Base-by-base conservation (phyloP, 2,888 invertebrate species). In the Chrysolina americana region DNA sequence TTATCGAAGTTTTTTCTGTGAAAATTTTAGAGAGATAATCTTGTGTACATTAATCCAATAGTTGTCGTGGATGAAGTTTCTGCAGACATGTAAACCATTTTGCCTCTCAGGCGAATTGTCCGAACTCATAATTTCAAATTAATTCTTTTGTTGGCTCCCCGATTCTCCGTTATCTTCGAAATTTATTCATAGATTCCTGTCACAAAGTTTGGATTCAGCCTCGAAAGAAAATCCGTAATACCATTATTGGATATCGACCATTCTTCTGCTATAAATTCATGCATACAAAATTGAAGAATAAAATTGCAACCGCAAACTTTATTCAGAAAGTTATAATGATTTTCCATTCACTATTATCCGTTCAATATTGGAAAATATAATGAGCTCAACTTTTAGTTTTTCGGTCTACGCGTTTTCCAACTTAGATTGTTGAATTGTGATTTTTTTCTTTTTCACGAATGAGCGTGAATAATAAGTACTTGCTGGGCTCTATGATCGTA, bases 231-330 rank as follows among this genome's bases (percentile, higher is more conserved):
- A 64, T 64, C 44, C 65, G n/a, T 21, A 47, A 48, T 48, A 47
- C 28, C 65, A 28, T 65, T 65, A 65, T 65, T 65, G 65, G 47
- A 65, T 65, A 65, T 48, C 48, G 48, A 23, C 65, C 48, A 47
- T 23, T 28, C 21, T 28, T 21, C 10, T 19, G 48, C 48, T 36
- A 23, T 10, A 47, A 23, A 48, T 65, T 65, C 65, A 65, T 65
- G 47, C 44, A 44, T n/a, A 23, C 48, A 48, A 47, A 66, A 50
- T 65, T 23, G 65, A n/a, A 48, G 17, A 41, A 65, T 65, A 44
- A 64, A 65, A 65, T 50, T 66, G 66, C 48, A 66, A 53, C 66
- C 17, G 21, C 50, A 66, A 66, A 23, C 48, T 66, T 66, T 10
- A 44, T 28, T 11, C 8, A 23, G 41, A 23, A 65, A 65, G 41